phyloP scores from a whole-genome alignment of 2,888 invertebrate species.

The Pimpla rufipes region DNA sequence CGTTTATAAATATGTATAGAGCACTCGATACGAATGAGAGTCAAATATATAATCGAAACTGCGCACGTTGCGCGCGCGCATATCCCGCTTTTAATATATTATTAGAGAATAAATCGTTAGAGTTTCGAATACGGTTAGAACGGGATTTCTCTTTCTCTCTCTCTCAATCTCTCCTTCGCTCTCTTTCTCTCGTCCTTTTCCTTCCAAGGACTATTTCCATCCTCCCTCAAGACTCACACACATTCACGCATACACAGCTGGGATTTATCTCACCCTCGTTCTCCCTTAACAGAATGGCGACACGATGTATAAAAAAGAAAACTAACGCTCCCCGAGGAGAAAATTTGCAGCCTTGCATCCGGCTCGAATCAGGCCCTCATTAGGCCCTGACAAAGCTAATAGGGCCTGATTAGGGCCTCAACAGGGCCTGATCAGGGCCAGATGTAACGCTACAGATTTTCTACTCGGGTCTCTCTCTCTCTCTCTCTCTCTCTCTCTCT shows the following conservation, averaged over 20 bases:
- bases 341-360: no score
- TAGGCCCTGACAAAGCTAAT: no score
- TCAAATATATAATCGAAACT: conserved; percentile 64
- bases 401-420: no score
- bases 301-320: conserved; percentile 68
- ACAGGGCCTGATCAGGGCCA: no score
- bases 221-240: conserved; percentile 11
- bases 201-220: conserved; percentile 53
- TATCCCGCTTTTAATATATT: conserved; percentile 64
- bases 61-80: conserved; percentile 29
- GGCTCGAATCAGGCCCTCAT: no score
- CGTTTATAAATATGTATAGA: conserved; percentile 70
- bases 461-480: no score
- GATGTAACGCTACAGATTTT: no score
- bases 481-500: no score
- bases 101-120: conserved; percentile 67
- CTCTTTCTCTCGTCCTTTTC: conserved; percentile 36
- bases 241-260: conserved; percentile 52
- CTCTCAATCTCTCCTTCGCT: conserved; percentile 39
- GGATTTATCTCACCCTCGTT: conserved; percentile 51
- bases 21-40: conserved; percentile 70
- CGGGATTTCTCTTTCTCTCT: conserved; percentile 50
- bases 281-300: conserved; percentile 70
- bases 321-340: no score
- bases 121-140: conserved; percentile 68